Conservation (phyloP, 2,888 invertebrate species). For the Aproaerema taeniolella region DNA sequence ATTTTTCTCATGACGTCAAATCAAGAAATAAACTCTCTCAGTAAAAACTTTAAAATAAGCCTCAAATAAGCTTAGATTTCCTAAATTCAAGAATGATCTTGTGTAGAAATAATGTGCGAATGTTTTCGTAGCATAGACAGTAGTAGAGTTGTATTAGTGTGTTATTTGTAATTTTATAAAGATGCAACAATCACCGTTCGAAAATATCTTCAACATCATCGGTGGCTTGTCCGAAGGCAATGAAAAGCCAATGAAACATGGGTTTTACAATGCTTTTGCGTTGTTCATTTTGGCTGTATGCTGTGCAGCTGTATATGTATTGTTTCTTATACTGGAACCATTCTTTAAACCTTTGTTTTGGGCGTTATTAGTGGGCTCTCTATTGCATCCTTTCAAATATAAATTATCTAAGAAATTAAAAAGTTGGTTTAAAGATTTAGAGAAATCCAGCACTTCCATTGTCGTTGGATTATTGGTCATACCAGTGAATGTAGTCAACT, state of each 20-base stretch:
- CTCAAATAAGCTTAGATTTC: no score
- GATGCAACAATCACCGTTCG: conserved; percentile 80
- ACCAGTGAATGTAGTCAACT: conserved; percentile 87
- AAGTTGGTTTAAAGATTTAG: conserved; percentile 86
- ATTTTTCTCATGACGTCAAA: no score
- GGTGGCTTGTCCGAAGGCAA: conserved; percentile 85
- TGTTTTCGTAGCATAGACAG: not conserved
- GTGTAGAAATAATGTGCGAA: conserved; percentile 21
- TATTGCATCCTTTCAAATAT: conserved; percentile 96
- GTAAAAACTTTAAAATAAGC: no score
- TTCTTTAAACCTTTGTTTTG: conserved; percentile 96
- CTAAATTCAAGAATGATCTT: conserved; percentile 56
- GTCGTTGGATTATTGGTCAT: conserved; percentile 77
- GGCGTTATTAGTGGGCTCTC: conserved; percentile 97
- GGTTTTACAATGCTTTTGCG: conserved; percentile 93
- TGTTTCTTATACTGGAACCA: conserved; percentile 91
- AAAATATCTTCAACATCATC: conserved; percentile 82
- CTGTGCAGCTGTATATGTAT: conserved; percentile 83
- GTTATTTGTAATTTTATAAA: conserved; percentile 14
- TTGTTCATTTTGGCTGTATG: conserved; percentile 83
- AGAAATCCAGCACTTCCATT: conserved; percentile 82
- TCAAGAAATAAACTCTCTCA: no score
- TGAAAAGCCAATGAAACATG: conserved; percentile 93
- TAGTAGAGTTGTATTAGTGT: no score
- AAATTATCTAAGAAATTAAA: conserved; percentile 85